Conservation (phyloP, 2,888 invertebrate species). For the Tinea trinotella region DNA sequence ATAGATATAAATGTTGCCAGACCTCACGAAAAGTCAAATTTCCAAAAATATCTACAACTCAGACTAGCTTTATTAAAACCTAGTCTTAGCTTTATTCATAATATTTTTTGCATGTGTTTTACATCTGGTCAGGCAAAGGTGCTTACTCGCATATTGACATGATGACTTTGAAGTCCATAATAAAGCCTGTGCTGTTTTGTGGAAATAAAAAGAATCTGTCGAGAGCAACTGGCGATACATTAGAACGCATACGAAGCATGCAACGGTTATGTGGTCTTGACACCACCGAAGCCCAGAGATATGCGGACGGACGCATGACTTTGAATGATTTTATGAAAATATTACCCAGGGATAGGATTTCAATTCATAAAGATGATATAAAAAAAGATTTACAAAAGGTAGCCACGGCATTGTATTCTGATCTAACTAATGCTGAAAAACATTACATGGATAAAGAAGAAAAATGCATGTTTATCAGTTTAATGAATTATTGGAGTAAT, state of each 20-base stretch:
- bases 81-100: too few species aligned
- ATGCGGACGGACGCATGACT: neutral
- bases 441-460: neutral
- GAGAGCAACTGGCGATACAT: neutral
- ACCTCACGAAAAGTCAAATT: too few species aligned
- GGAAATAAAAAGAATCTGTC: neutral
- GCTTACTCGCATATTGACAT: neutral
- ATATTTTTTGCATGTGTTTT: neutral
- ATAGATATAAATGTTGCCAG: too few species aligned
- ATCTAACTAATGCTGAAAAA: neutral
- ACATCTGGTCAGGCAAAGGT: neutral
- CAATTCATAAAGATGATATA: neutral
- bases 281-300: neutral
- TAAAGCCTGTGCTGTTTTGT: neutral
- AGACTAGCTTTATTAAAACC: too few species aligned
- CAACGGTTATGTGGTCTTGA: neutral
- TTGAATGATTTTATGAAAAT: neutral
- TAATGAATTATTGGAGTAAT: neutral
- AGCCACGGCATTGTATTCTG: neutral
- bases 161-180: neutral
- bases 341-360: neutral
- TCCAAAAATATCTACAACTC: too few species aligned
- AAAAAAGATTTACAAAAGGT: neutral
- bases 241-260: neutral
- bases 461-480: neutral